A percentile compares a stretch with the other conserved stretches of the same genome.
These are phyloP conservation scores for Agrilus planipennis DNA, from an alignment of 1,140 invertebrate genomes.

Conservation along the genomic window DNA sequence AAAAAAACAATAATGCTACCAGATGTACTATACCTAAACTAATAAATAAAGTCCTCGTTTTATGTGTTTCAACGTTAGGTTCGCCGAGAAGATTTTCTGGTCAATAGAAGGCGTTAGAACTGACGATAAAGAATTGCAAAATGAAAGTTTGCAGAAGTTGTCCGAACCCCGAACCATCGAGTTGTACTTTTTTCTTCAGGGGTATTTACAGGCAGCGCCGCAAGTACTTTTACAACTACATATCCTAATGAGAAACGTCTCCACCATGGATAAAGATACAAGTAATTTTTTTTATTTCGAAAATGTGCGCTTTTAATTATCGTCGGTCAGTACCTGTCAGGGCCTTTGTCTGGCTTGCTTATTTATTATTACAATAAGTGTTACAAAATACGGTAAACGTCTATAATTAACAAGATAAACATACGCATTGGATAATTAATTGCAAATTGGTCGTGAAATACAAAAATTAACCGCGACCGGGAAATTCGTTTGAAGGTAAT, in stretches of 20 bases:
- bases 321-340: not conserved
- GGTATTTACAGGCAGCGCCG: constrained; percentile 60
- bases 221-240: constrained; percentile 53
- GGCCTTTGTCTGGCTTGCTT: not conserved
- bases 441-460: too few relatives aligned
- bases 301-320: constrained; percentile 5
- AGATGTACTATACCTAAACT: too few relatives aligned
- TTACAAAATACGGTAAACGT: not conserved
- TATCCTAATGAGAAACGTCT: constrained; percentile 39
- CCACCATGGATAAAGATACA: constrained; percentile 24
- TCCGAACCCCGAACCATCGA: constrained; percentile 50
- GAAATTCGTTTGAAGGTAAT: too few relatives aligned
- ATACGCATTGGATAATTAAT: too few relatives aligned
- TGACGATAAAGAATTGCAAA: constrained; percentile 40
- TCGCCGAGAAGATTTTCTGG: constrained; percentile 54
- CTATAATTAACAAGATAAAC: not conserved
- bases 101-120: constrained; percentile 52
- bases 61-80: too few relatives aligned
- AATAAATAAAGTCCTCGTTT: too few relatives aligned
- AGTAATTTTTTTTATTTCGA: constrained; percentile 20
- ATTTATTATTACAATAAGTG: not conserved
- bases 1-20: too few relatives aligned
- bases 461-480: too few relatives aligned
- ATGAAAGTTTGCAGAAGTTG: constrained; percentile 43
- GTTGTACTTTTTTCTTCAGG: constrained; percentile 59